Conservation (phyloP, 2,888 invertebrate species). For the Teleiodes luculella region DNA sequence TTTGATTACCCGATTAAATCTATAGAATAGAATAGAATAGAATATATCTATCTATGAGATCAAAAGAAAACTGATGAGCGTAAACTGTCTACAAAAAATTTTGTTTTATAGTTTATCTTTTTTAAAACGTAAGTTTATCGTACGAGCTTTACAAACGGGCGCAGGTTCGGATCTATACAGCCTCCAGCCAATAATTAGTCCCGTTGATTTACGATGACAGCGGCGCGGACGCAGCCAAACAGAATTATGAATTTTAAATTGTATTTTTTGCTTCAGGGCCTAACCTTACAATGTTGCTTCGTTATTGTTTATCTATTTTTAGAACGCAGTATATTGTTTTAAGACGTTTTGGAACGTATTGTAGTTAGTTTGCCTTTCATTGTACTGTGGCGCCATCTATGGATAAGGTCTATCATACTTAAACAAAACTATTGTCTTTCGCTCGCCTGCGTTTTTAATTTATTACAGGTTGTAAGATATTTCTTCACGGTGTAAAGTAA, state of each 20-base stretch:
- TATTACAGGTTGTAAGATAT: too few relatives aligned
- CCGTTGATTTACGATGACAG: constrained; percentile 57
- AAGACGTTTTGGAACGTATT: not conserved
- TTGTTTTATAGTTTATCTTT: too few relatives aligned
- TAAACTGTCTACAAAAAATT: too few relatives aligned
- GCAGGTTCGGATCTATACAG: constrained; percentile 34
- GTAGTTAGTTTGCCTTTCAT: not conserved
- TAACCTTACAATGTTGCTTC: constrained; percentile 12
- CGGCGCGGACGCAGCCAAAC: constrained; percentile 36
- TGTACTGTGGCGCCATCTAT: not conserved
- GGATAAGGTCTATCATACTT: too few relatives aligned
- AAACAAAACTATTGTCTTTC: too few relatives aligned
- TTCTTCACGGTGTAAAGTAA: too few relatives aligned
- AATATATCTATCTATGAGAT: too few relatives aligned
- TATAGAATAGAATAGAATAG: too few relatives aligned
- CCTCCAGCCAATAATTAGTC: constrained; percentile 61
- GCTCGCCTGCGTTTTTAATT: too few relatives aligned
- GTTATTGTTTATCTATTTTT: constrained; percentile 2
- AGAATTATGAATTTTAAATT: constrained; percentile 35
- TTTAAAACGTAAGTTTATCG: too few relatives aligned
- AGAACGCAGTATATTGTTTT: not conserved
- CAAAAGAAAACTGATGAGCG: too few relatives aligned
- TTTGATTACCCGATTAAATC: too few relatives aligned
- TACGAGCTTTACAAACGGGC: not conserved
- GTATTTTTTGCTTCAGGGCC: constrained; percentile 48